Percentiles rank a stretch among this genome's conserved stretches.
Evolutionary conservation across 2,113 vertebrate species (phyloP).

Genomic region (Antechinus stuartii): DNA sequence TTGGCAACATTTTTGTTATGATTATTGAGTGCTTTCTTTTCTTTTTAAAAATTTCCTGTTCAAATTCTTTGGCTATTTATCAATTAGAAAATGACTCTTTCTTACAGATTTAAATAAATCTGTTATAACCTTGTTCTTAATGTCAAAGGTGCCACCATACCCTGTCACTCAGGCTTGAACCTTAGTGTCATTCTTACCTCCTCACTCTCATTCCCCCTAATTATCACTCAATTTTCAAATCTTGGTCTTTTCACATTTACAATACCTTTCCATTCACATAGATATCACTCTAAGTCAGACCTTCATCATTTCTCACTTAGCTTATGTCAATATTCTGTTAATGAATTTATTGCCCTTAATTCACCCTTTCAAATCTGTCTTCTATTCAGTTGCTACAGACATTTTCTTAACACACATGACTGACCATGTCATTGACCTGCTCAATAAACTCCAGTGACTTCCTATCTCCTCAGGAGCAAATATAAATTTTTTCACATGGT

Average conservation of each 20-base stretch:
- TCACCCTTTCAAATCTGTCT: background rate
- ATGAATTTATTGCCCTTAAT: background rate
- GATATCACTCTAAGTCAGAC: background rate
- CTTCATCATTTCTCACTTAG: background rate
- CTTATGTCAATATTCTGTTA: background rate
- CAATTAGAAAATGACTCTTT: background rate
- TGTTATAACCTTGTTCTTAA: background rate
- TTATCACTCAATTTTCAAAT: background rate
- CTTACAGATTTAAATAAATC: background rate
- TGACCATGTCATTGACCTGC: background rate
- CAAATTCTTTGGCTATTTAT: background rate
- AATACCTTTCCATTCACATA: background rate
- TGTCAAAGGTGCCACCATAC: background rate
- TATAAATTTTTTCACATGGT: background rate
- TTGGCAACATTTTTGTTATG: background rate
- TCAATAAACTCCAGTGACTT: background rate
- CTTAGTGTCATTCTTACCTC: background rate
- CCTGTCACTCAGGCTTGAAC: background rate
- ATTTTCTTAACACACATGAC: background rate
- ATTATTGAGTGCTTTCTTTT: background rate
- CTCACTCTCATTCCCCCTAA: background rate
- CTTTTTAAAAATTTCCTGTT: background rate
- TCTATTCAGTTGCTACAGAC: background rate
- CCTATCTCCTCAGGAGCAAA: background rate
- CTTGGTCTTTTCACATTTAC: background rate